Evolutionary conservation across 2,797 vertebrate species (phyloP), one percentile per base, ranked within the genome.

Genomic region (Falco biarmicus): DNA sequence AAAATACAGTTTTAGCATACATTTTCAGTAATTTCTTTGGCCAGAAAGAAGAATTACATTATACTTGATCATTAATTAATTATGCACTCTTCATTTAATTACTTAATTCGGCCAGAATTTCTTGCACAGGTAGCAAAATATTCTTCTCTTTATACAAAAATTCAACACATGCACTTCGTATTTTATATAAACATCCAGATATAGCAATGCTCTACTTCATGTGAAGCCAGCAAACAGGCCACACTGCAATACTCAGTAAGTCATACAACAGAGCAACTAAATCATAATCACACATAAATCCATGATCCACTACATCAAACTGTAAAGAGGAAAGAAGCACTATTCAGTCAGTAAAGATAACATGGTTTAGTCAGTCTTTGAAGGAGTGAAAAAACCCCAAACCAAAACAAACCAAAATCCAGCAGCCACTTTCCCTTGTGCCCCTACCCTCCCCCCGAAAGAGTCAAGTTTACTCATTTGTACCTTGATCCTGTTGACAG

Each of bases 1-100:
- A 87, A 94, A 95, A 69, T 78, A 87, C 57, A 43, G 13, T 75
- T 94, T 93, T 83, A 91, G 50, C 61, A 85, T 17, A 74, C 6
- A 34, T 91, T 90, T 95, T 84, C 75, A 83, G 75, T 60, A 60
- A 80, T 83, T 89, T 78, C 14, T 85, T 69, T 51, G 28, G 11
- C 28, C 18, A 84, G 20, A 90, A 83, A 56, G 37, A 64, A 41
- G 12, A 74, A 87, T 54, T 75, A 63, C 10, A 63, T 60, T 91
- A 9, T 57, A 71, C 66, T 82, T 89, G 6, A 45, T 73, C 5
- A 50, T 77, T 95, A 76, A 65, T 85, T 92, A 85, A 70, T 87
- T 77, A 87, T 0, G 0, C 3, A 8, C 6, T 68, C 51, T 63
- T 81, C 34, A 80, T 61, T 94, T 83, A 94, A 80, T 85, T 34